These are phyloP conservation scores for Fulmarus glacialis DNA, from an alignment of 2,113 vertebrate species.

Conservation along the genomic window DNA sequence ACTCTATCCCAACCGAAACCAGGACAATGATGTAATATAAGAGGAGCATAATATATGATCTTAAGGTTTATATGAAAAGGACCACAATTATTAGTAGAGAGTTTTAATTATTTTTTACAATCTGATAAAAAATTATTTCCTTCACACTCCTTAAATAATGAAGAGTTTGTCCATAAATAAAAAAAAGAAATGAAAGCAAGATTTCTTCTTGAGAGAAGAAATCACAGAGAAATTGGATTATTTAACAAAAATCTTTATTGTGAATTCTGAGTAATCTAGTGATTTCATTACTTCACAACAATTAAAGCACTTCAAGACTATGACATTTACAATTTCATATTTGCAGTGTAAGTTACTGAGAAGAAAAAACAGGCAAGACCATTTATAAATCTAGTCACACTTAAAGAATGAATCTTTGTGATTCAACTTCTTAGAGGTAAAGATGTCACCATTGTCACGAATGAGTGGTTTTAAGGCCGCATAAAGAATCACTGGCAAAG, in stretches of 20 bases:
- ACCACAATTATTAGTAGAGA: not conserved
- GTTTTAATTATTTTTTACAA: not conserved
- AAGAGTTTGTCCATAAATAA: not conserved
- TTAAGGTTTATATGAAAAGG: not conserved
- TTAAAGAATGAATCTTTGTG: slow-evolving; percentile 32
- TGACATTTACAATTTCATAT: slow-evolving; percentile 8
- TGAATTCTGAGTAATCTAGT: not conserved
- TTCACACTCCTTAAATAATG: not conserved
- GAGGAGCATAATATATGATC: not conserved
- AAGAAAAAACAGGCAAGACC: not conserved
- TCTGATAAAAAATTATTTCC: not conserved
- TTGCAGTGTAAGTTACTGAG: not conserved
- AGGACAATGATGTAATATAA: not conserved
- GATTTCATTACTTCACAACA: slow-evolving; percentile 19
- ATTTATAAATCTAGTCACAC: slow-evolving; percentile 27
- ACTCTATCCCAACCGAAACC: too few relatives aligned
- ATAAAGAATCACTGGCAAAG: too few relatives aligned
- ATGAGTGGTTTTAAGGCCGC: too few relatives aligned
- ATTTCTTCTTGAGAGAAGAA: not conserved
- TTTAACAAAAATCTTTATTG: not conserved
- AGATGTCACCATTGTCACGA: not conserved
- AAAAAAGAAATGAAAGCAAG: not conserved
- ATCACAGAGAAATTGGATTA: not conserved
- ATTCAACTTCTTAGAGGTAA: slow-evolving; percentile 22
- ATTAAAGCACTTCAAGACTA: not conserved